phyloP scores from a whole-genome alignment of 2,797 vertebrate species.

The Sylvia borin region DNA sequence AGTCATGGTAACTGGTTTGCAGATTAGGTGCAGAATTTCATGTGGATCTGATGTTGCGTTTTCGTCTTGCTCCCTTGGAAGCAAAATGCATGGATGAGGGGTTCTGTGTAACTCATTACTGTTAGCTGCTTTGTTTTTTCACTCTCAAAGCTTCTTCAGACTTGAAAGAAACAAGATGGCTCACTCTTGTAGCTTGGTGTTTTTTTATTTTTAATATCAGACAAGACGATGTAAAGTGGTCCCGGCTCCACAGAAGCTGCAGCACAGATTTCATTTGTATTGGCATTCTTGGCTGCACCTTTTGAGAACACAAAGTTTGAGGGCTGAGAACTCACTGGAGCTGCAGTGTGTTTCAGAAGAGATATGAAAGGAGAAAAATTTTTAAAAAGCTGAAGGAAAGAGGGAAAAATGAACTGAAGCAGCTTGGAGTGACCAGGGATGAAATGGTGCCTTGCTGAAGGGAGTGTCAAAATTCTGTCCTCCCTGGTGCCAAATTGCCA shows the following conservation, averaged over 20 bases:
- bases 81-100: background rate
- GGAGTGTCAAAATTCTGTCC: background rate
- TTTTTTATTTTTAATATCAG: background rate
- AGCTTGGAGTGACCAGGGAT: background rate
- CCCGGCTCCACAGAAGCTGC: background rate
- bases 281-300: background rate
- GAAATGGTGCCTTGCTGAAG: background rate
- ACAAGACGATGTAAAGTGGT: background rate
- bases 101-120: background rate
- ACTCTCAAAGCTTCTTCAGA: background rate
- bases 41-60: constrained; percentile 22
- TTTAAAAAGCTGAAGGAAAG: background rate
- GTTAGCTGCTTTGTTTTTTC: background rate
- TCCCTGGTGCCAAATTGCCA: background rate
- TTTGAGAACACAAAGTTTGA: background rate
- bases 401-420: background rate
- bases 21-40: constrained; percentile 54
- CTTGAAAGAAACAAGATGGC: constrained; percentile 3
- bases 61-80: constrained; percentile 20
- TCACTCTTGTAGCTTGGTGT: background rate
- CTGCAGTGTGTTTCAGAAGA: background rate
- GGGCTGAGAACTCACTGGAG: background rate
- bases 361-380: background rate
- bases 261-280: constrained; percentile 30
- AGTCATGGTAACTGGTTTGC: constrained; percentile 70